These are phyloP conservation scores for Paedocypris sp. DNA, from an alignment of 2,113 vertebrate species.

Conservation along the genomic window DNA sequence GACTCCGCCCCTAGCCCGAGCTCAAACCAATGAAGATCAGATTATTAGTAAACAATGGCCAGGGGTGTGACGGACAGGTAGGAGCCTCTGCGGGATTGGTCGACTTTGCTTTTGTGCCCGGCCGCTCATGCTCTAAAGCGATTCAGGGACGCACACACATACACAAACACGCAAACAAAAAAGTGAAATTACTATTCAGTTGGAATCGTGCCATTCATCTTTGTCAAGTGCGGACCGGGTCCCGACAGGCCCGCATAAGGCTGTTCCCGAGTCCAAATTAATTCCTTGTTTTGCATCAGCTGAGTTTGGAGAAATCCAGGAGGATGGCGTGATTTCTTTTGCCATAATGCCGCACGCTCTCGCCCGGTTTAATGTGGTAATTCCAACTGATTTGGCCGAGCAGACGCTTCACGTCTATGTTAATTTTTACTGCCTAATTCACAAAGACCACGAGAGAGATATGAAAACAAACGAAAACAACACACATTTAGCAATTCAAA, in stretches of 20 bases:
- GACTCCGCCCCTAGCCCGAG: conserved; percentile 68
- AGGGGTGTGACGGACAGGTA: conserved; percentile 98
- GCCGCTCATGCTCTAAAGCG: conserved; percentile 97
- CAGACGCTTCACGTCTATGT: conserved; percentile 51
- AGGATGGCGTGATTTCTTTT: conserved; percentile 51
- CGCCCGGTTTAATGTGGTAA: conserved; percentile 90
- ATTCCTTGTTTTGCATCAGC: conserved; percentile 99
- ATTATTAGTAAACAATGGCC: conserved; percentile 99
- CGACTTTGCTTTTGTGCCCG: conserved; percentile 88
- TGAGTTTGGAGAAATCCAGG: conserved; percentile 99
- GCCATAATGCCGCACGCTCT: conserved; percentile 9
- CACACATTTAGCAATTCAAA: conserved; percentile 75
- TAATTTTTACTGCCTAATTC: conserved; percentile 97
- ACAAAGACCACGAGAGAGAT: conserved; percentile 88
- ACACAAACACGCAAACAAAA: conserved; percentile 65
- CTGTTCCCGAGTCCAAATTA: conserved; percentile 73
- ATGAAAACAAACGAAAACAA: conserved; percentile 82
- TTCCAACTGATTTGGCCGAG: conserved; percentile 73
- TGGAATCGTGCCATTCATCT: conserved; percentile 99
- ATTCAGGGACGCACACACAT: conserved; percentile 5
- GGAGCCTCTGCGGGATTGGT: conserved; percentile 90
- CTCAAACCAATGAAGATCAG: conserved; percentile 99
- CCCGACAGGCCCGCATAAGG: conserved; percentile 61
- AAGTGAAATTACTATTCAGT: conserved; percentile 99
- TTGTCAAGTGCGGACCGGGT: conserved; percentile 91